Evolutionary conservation across 2,797 vertebrate species (phyloP), one percentile per base, ranked within the genome.

Genomic region (Pipistrellus kuhlii): DNA sequence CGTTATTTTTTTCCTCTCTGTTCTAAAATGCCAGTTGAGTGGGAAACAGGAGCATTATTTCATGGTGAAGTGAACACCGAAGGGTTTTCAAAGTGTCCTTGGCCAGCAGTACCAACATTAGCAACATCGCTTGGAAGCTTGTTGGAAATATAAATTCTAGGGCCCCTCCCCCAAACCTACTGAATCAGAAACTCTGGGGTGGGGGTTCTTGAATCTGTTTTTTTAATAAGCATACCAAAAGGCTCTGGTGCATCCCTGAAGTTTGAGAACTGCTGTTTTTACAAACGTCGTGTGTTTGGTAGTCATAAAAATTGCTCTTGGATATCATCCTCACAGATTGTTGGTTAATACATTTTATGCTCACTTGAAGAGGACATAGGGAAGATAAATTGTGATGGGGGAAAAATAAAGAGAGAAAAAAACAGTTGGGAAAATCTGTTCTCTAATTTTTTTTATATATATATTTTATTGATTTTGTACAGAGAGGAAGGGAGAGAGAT

Each of bases 251-350:
- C n/a, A 44, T 27, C 51, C 9, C 38, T 85, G 35, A 84, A 95
- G 25, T 89, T 73, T 91, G 72, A 95, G 76, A 95, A 90, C 62
- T 48, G 51, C 41, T 66, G 35, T 76, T 93, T 75, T 96, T 89
- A 85, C 25, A 88, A 21, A 46, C 23, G 72, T 25, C 75, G 2
- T 83, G 0, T 94, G 71, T 93, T 84, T 91, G n/a, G 23, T 88
- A 66, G 38, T 88, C n/a, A 66, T 78, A 38, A 88, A 83, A 94
- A 20, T 78, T 72, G 27, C 21, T 83, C 51, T 86, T 90, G 90
- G n/a, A 88, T 53, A 75, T 73, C 14, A 81, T 48, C 48, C 27
- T 92, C 55, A 90, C 7, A 81, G 30, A 69, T 51, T 66, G 20
- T 62, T 91, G 76, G 4, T 81, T 75, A 83, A 46, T 73, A 13